Conservation (phyloP, 2,888 invertebrate genomes). For the Gisinianus flammeolus region DNA sequence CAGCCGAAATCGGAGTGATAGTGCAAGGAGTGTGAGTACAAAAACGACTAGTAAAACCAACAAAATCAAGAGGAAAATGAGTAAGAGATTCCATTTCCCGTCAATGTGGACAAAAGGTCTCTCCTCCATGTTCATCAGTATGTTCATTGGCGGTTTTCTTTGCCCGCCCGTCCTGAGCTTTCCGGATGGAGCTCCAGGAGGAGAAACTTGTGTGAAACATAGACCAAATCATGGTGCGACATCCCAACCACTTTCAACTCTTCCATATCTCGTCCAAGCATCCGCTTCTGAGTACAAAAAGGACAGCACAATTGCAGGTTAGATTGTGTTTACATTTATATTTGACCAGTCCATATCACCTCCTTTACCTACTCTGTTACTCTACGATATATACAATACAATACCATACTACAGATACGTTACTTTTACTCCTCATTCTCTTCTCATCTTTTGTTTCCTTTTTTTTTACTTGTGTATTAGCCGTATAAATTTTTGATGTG, state of each 20-base stretch:
- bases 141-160: conserved; percentile 15
- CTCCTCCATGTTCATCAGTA: conserved; percentile 16
- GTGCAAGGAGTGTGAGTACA: too few relatives aligned
- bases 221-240: conserved; percentile 57
- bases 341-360: too few relatives aligned
- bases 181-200: conserved; percentile 57
- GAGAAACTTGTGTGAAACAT: conserved; percentile 52
- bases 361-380: too few relatives aligned
- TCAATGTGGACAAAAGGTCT: conserved; percentile 8
- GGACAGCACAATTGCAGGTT: conserved; percentile 54
- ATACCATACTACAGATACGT: too few relatives aligned
- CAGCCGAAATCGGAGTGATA: too few relatives aligned
- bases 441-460: too few relatives aligned
- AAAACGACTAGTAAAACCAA: too few relatives aligned
- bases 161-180: conserved; percentile 34
- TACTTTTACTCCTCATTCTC: too few relatives aligned
- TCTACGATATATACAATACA: too few relatives aligned
- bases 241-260: conserved; percentile 52
- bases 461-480: too few relatives aligned
- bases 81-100: neutral
- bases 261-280: conserved; percentile 55
- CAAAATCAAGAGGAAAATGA: neutral
- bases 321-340: too few relatives aligned
- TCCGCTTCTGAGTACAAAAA: conserved; percentile 51
- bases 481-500: too few relatives aligned